Percentiles rank a stretch among this genome's conserved stretches.
phyloP scores from a whole-genome alignment of 2,888 invertebrate species.

The Callosobruchus maculatus region DNA sequence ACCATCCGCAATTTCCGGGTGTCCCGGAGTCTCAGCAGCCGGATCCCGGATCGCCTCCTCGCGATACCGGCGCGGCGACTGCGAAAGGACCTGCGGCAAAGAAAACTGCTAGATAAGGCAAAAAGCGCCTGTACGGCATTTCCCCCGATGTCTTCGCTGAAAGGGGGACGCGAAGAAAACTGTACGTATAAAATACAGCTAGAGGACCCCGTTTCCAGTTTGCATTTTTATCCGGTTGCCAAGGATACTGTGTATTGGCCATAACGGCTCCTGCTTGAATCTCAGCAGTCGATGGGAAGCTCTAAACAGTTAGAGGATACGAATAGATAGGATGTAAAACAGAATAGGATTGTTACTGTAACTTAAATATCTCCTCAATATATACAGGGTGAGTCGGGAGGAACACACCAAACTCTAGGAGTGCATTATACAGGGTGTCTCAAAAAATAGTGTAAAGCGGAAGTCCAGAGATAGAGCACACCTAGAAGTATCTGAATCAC shows the following conservation, averaged over 20 bases:
- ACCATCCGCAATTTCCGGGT: constrained; percentile 39
- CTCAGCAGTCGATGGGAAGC: no score
- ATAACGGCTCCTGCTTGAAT: no score
- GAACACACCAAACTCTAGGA: no score
- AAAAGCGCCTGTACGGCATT: constrained; percentile 3
- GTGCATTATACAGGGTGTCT: no score
- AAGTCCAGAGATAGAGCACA: no score
- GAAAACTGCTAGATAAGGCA: constrained; percentile 15
- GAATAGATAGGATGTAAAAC: no score
- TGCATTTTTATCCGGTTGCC: neutral
- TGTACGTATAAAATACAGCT: neutral
- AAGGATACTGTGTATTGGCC: neutral
- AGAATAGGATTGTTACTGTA: no score
- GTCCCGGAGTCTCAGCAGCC: constrained; percentile 20
- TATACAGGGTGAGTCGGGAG: no score
- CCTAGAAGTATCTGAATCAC: no score
- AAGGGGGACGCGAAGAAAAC: neutral
- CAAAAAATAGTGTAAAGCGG: no score
- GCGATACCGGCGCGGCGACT: constrained; percentile 18
- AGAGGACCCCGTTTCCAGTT: neutral
- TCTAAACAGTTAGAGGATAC: no score
- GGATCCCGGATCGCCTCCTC: constrained; percentile 19
- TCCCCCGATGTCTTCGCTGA: neutral
- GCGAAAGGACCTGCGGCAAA: constrained; percentile 1
- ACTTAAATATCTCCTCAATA: no score